These are phyloP conservation scores for Ceyx margarethae DNA, from an alignment of 2,113 vertebrate genomes.

Conservation along the genomic window DNA sequence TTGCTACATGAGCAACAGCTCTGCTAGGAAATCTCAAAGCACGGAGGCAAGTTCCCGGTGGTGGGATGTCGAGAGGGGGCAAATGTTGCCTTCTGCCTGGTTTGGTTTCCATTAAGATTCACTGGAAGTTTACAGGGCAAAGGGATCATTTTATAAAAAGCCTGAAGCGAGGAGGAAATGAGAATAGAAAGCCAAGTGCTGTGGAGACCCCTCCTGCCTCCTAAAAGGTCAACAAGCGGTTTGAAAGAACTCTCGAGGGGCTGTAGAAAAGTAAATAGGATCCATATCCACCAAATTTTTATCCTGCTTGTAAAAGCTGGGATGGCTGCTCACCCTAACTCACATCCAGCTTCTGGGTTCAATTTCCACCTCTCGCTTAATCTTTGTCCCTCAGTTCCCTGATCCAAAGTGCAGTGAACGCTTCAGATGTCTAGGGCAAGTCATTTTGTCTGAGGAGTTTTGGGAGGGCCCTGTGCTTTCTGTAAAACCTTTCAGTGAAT, in stretches of 20 bases:
- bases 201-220: background rate
- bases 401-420: background rate
- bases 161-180: slow-evolving; percentile 25
- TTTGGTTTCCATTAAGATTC: slow-evolving; percentile 14
- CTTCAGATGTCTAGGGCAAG: background rate
- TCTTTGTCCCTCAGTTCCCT: background rate
- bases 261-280: background rate
- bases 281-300: background rate
- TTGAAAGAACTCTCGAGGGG: background rate
- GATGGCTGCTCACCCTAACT: background rate
- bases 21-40: background rate
- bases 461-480: background rate
- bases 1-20: background rate
- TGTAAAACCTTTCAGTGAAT: background rate
- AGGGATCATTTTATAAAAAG: slow-evolving; percentile 20
- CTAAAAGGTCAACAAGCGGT: background rate
- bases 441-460: background rate
- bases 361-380: background rate
- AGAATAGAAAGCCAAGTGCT: slow-evolving; percentile 28
- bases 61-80: background rate
- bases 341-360: background rate
- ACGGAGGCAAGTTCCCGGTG: background rate
- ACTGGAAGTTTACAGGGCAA: slow-evolving; percentile 12
- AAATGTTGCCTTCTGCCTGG: background rate
- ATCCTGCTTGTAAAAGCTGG: background rate